Conservation (phyloP, 2,888 invertebrate species). For the Ditula angustiorana region DNA sequence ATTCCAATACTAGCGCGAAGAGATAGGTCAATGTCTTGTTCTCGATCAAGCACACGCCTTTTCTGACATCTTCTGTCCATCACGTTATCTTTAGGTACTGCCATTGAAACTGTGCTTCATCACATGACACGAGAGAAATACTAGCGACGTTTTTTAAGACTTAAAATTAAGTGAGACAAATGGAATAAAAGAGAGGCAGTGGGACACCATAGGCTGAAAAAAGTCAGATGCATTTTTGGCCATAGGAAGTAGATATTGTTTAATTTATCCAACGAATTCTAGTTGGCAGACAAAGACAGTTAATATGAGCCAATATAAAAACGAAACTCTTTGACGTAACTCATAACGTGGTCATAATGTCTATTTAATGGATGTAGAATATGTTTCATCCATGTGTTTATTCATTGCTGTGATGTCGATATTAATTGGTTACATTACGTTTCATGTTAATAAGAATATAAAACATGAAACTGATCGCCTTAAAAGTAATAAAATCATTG, state of each 20-base stretch:
- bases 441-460: not conserved
- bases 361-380: constrained; percentile 17
- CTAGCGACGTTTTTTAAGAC: too few species aligned
- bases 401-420: constrained; percentile 8
- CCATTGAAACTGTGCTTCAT: too few species aligned
- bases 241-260: not conserved
- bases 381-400: constrained; percentile 8
- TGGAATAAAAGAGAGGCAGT: too few species aligned
- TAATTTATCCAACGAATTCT: constrained; percentile 1
- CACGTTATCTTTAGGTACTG: too few species aligned
- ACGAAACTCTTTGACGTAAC: not conserved
- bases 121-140: too few species aligned
- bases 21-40: constrained; percentile 82
- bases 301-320: constrained; percentile 19
- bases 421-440: constrained; percentile 20
- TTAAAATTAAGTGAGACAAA: too few species aligned
- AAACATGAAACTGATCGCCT: not conserved
- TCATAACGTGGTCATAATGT: constrained; percentile 8
- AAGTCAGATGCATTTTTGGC: not conserved
- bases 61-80: not conserved
- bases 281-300: constrained; percentile 8
- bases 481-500: too few species aligned
- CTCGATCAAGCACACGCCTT: constrained; percentile 52
- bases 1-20: constrained; percentile 57
- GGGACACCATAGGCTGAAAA: too few species aligned